A percentile compares a stretch with the other conserved stretches of the same genome.
Evolutionary conservation across 1,140 invertebrate species (phyloP).

Genomic region (Megalonaias nervosa): DNA sequence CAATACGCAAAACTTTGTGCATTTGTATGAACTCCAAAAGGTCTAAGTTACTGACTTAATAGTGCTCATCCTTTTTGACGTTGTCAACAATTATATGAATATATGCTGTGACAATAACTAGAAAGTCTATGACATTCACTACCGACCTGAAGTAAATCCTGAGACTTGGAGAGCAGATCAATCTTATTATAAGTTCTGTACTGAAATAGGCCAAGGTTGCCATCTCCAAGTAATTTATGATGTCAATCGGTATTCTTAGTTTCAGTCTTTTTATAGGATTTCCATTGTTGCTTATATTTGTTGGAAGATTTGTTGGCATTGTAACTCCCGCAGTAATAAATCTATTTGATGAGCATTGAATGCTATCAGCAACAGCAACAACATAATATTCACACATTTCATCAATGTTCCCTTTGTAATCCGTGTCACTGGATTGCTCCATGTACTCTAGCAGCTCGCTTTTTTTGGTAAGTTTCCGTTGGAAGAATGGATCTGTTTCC

Average conservation of each 20-base stretch:
- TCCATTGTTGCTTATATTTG: background rate
- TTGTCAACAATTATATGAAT: slow-evolving; percentile 24
- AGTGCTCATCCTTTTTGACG: slow-evolving; percentile 29
- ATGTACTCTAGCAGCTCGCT: slow-evolving; percentile 34
- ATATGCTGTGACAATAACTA: slow-evolving; percentile 80
- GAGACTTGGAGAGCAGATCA: slow-evolving; percentile 65
- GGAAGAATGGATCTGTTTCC: slow-evolving; percentile 30
- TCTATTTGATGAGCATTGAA: background rate
- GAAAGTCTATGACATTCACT: slow-evolving; percentile 99
- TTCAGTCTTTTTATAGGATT: background rate
- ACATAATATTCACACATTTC: background rate
- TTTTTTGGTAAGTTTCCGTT: slow-evolving; percentile 27
- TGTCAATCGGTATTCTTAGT: slow-evolving; percentile 28
- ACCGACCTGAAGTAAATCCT: slow-evolving; percentile 77
- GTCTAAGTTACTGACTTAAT: slow-evolving; percentile 27
- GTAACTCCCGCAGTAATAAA: background rate
- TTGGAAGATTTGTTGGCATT: background rate
- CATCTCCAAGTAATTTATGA: slow-evolving; percentile 46
- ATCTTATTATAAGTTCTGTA: slow-evolving; percentile 59
- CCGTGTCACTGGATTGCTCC: background rate
- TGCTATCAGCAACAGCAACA: too few relatives aligned
- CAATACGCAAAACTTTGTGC: slow-evolving; percentile 97
- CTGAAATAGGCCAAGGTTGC: slow-evolving; percentile 69
- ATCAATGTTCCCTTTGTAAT: background rate
- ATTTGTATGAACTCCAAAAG: slow-evolving; percentile 88